Conservation (phyloP, 2,797 vertebrate species). For the Pseudochromis fuscus region DNA sequence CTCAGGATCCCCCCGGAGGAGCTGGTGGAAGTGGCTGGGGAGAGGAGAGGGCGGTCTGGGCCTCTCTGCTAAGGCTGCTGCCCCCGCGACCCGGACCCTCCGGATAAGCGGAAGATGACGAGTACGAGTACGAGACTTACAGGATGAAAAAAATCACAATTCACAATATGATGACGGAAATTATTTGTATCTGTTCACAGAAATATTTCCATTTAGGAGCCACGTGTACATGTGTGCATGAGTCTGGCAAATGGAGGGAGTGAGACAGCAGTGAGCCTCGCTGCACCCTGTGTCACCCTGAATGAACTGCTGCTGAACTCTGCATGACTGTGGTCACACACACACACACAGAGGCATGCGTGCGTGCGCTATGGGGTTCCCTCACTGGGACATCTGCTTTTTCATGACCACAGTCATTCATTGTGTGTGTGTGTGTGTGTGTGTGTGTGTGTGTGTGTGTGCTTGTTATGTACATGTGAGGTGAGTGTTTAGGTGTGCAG, state of each 20-base stretch:
- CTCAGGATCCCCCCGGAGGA: too few species aligned
- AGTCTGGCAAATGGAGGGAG: background rate
- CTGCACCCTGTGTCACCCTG: constrained; percentile 48
- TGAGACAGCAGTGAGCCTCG: constrained; percentile 3
- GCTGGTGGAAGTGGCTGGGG: too few species aligned
- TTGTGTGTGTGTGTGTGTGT: constrained; percentile 27
- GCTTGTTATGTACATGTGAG: constrained; percentile 43
- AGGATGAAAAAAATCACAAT: too few species aligned
- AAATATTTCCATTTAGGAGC: background rate
- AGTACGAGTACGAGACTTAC: too few species aligned
- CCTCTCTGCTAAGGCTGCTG: too few species aligned
- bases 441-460: constrained; percentile 26
- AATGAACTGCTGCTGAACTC: constrained; percentile 65
- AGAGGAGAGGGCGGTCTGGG: too few species aligned
- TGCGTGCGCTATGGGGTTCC: constrained; percentile 35
- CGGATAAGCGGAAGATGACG: too few species aligned
- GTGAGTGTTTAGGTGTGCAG: constrained; percentile 43
- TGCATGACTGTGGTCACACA: constrained; percentile 35
- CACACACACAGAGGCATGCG: constrained; percentile 27
- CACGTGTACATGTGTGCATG: too few species aligned
- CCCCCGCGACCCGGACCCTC: too few species aligned
- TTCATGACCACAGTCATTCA: too few species aligned
- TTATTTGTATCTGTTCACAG: background rate
- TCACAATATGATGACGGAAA: too few species aligned
- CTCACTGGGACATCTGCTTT: constrained; percentile 48